Evolutionary conservation across 2,113 vertebrate species (phyloP).

Genomic region (Thamnaconus septentrionalis): DNA sequence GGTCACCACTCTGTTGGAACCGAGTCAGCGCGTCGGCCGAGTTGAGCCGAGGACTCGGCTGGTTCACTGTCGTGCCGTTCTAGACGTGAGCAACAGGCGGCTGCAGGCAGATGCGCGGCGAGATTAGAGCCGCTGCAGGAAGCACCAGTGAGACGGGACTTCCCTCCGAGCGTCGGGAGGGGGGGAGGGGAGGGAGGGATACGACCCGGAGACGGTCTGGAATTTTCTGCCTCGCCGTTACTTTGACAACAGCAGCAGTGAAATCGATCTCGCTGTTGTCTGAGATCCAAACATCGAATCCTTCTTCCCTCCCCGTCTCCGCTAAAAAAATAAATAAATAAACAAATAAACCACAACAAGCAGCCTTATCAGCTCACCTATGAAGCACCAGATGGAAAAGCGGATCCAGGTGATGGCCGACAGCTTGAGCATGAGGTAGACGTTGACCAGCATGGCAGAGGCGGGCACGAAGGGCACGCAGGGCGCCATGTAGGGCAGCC

Average conservation of each 20-base stretch:
- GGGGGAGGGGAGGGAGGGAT: constrained; percentile 9
- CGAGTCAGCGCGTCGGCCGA: too few species aligned
- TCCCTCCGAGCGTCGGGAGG: not conserved
- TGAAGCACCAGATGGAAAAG: constrained; percentile 93
- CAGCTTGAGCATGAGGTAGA: constrained; percentile 99
- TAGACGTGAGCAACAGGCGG: not conserved
- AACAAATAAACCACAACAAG: too few species aligned
- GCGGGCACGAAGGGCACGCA: constrained; percentile 94
- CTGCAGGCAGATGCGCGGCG: not conserved
- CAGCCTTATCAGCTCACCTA: constrained; percentile 79
- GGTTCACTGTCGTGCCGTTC: not conserved
- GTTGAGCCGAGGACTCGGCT: too few species aligned
- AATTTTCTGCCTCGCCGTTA: not conserved
- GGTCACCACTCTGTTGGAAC: too few species aligned
- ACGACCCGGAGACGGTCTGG: not conserved
- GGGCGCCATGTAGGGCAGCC: constrained; percentile 97
- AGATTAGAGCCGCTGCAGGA: constrained; percentile 9
- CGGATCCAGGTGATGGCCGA: constrained; percentile 97
- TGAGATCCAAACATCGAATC: not conserved
- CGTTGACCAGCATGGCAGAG: constrained; percentile 96
- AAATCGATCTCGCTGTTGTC: constrained; percentile 4
- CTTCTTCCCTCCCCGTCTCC: not conserved
- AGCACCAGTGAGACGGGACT: constrained; percentile 12
- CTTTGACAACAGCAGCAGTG: not conserved
- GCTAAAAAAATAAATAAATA: too few species aligned